Evolutionary conservation across 2,113 vertebrate species (phyloP).

Genomic region (Pongo pygmaeus): DNA sequence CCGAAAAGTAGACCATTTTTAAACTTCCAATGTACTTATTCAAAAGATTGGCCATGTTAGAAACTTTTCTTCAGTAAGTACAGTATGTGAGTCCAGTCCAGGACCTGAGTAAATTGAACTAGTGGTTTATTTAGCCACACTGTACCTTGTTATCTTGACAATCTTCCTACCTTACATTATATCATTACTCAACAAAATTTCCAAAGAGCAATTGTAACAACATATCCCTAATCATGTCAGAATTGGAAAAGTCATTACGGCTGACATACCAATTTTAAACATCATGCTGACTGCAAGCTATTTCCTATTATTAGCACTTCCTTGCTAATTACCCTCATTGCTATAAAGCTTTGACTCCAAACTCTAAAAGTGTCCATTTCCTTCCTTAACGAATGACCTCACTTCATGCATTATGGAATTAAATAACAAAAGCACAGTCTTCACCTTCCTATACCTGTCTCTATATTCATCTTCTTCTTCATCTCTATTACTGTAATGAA

Average conservation of each 20-base stretch:
- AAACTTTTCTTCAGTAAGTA: background rate
- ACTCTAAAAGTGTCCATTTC: background rate
- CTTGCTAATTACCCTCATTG: constrained; percentile 19
- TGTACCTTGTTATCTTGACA: background rate
- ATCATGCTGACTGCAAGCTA: background rate
- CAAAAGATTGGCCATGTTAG: background rate
- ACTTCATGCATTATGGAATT: constrained; percentile 38
- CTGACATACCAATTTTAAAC: constrained; percentile 4
- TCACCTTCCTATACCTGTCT: background rate
- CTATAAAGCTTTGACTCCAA: constrained; percentile 19
- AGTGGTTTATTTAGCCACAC: background rate
- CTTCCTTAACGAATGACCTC: constrained; percentile 23
- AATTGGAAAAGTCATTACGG: constrained; percentile 8
- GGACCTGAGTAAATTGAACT: background rate
- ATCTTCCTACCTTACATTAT: background rate
- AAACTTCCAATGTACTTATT: background rate
- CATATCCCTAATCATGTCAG: background rate
- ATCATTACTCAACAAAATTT: background rate
- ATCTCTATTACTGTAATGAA: background rate
- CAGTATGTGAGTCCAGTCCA: background rate
- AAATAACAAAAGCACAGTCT: background rate
- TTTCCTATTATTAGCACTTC: background rate
- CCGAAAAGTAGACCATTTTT: background rate
- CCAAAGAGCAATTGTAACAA: background rate
- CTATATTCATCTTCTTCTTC: background rate